Conservation (phyloP, 2,888 invertebrate genomes). For the Drosophila nigricruria region DNA sequence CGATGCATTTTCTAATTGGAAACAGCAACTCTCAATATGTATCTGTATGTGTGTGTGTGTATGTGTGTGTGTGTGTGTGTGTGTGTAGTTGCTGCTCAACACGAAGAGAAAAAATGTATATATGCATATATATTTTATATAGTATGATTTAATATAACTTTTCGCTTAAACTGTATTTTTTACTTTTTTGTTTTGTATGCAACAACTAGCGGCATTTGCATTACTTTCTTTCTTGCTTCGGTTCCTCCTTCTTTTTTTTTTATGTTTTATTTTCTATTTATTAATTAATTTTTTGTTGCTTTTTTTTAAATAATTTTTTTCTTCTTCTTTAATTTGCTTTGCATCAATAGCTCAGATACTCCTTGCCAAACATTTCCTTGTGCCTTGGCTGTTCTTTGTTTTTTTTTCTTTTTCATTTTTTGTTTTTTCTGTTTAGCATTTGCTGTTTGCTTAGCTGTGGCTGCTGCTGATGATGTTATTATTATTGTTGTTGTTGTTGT, state of each 20-base stretch:
- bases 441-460: slow-evolving; percentile 13
- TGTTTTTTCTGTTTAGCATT: slow-evolving; percentile 18
- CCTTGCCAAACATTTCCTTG: slow-evolving; percentile 20
- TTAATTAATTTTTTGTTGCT: not conserved
- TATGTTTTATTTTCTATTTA: slow-evolving; percentile 2
- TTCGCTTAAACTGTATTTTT: slow-evolving; percentile 43
- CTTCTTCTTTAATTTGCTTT: slow-evolving; percentile 1
- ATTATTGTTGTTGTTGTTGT: not conserved
- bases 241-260: slow-evolving; percentile 2
- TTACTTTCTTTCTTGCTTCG: not conserved
- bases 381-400: slow-evolving; percentile 29
- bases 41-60: slow-evolving; percentile 5
- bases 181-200: slow-evolving; percentile 30
- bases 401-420: slow-evolving; percentile 2
- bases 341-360: not conserved
- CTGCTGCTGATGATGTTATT: not conserved
- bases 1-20: slow-evolving; percentile 21
- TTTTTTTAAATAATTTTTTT: not conserved
- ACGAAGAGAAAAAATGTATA: slow-evolving; percentile 53
- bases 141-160: slow-evolving; percentile 48
- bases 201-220: slow-evolving; percentile 32
- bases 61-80: slow-evolving; percentile 11
- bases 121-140: slow-evolving; percentile 48
- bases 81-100: slow-evolving; percentile 49
- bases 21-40: slow-evolving; percentile 25